These are phyloP conservation scores for Drosophila cognata DNA, from an alignment of 2,888 invertebrate genomes.

Conservation along the genomic window DNA sequence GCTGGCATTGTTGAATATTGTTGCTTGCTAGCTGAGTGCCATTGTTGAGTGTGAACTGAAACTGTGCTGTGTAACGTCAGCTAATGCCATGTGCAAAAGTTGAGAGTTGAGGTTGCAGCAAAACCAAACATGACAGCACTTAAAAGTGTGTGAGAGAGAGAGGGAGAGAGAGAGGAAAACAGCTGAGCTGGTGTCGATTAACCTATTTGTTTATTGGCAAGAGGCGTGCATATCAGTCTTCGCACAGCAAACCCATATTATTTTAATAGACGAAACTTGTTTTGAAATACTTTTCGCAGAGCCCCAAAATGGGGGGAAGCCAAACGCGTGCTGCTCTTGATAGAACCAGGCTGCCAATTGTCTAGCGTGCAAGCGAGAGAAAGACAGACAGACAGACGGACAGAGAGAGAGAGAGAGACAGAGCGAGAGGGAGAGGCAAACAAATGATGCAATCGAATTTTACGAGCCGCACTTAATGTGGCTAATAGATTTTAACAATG, in stretches of 20 bases:
- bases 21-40: background rate
- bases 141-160: slow-evolving; percentile 8
- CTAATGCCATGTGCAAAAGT: slow-evolving; percentile 25
- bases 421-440: slow-evolving; percentile 52
- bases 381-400: background rate
- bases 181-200: slow-evolving; percentile 61
- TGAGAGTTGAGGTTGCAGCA: slow-evolving; percentile 34
- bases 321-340: slow-evolving; percentile 10
- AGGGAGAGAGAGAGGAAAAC: background rate
- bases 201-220: slow-evolving; percentile 74
- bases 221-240: slow-evolving; percentile 22
- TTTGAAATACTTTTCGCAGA: slow-evolving; percentile 72
- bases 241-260: slow-evolving; percentile 55
- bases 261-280: slow-evolving; percentile 68
- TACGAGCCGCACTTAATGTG: slow-evolving; percentile 81
- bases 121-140: slow-evolving; percentile 38
- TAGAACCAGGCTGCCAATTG: slow-evolving; percentile 48
- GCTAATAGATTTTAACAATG: slow-evolving; percentile 81
- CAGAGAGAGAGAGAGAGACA: background rate
- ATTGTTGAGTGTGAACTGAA: slow-evolving; percentile 27
- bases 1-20: background rate
- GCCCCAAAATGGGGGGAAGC: slow-evolving; percentile 49
- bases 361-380: background rate
- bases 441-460: slow-evolving; percentile 81
- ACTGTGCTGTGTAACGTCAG: slow-evolving; percentile 18